A percentile compares a stretch with the other conserved stretches of the same genome.
These are phyloP conservation scores for Sarcophaga caerulescens DNA, from an alignment of 2,888 invertebrate species.

Conservation along the genomic window DNA sequence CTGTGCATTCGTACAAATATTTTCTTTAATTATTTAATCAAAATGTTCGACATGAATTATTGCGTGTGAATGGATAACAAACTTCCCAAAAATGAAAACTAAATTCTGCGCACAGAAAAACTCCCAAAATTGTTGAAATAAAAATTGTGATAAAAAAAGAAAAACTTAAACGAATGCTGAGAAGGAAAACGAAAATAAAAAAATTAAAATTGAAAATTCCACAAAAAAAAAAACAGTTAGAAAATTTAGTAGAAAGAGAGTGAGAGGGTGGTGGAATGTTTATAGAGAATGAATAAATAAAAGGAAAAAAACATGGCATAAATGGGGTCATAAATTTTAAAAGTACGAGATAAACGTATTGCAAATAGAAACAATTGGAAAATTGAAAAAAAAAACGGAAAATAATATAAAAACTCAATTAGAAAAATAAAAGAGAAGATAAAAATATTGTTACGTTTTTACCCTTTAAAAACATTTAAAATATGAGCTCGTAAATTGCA, in stretches of 20 bases:
- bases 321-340: background rate
- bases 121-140: background rate
- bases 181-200: background rate
- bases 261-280: too few relatives aligned
- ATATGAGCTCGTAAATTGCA: too few relatives aligned
- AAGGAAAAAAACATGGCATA: background rate
- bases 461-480: too few relatives aligned
- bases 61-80: conserved; percentile 61
- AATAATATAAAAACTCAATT: too few relatives aligned
- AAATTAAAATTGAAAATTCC: background rate
- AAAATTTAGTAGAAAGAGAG: background rate
- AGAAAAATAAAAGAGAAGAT: too few relatives aligned
- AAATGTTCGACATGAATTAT: conserved; percentile 59
- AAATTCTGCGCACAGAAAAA: conserved; percentile 2
- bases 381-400: too few relatives aligned
- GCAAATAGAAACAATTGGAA: background rate
- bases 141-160: conserved; percentile 13
- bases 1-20: background rate
- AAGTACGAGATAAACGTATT: background rate
- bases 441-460: too few relatives aligned
- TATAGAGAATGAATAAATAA: too few relatives aligned
- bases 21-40: conserved; percentile 54
- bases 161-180: conserved; percentile 4
- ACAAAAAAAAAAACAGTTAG: background rate
- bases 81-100: conserved; percentile 20